These are phyloP conservation scores for Paracyclopina nana DNA, from an alignment of 1,140 invertebrate species.

Conservation along the genomic window DNA sequence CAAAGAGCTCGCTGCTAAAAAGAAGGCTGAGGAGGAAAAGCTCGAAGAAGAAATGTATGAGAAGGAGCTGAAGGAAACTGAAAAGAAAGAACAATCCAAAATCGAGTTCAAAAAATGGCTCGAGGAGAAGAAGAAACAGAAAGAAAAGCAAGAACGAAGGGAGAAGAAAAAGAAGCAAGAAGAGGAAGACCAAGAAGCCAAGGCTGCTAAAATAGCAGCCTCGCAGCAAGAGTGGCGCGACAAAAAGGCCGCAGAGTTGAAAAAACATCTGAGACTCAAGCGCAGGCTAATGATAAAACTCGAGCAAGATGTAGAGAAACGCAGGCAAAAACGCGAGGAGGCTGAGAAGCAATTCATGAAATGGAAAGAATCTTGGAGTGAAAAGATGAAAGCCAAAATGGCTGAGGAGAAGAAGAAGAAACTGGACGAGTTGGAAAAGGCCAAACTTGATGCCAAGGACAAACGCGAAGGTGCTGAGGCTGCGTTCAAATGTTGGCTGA, in stretches of 20 bases:
- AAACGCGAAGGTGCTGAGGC: not conserved
- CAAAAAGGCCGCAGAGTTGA: constrained; percentile 5
- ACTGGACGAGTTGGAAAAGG: not conserved
- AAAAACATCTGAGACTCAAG: not conserved
- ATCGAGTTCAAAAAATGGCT: not conserved
- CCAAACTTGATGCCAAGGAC: constrained; percentile 1
- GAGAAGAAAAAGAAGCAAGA: constrained; percentile 3
- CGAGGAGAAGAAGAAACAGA: not conserved
- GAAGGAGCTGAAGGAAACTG: not conserved
- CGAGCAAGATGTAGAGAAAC: not conserved
- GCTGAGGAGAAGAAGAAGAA: not conserved
- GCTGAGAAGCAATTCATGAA: constrained; percentile 5
- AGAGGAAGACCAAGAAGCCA: not conserved
- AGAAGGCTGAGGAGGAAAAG: constrained; percentile 2
- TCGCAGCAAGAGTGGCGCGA: constrained; percentile 2
- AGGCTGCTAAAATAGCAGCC: no score
- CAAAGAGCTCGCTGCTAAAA: not conserved
- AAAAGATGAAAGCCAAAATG: constrained; percentile 8
- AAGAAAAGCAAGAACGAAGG: not conserved
- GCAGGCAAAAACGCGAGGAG: not conserved
- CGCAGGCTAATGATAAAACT: no score
- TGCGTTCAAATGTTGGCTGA: not conserved
- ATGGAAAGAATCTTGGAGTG: not conserved
- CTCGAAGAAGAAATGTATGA: not conserved
- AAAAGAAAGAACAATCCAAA: not conserved